Conservation (phyloP, 1,140 invertebrate genomes). For the Drosophila cardini region DNA sequence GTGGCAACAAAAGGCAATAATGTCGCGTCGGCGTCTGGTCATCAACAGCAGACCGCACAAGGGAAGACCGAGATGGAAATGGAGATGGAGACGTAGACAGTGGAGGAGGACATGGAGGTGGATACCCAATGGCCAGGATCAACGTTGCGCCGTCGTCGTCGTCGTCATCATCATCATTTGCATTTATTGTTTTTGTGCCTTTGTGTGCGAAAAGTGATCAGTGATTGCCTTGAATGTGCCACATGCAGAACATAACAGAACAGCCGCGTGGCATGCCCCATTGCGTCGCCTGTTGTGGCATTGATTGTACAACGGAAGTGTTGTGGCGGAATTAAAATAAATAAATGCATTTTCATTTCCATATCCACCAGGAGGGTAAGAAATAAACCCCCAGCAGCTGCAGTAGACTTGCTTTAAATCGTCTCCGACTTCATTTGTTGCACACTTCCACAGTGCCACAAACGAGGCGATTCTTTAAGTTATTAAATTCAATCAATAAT, state of each 20-base stretch:
- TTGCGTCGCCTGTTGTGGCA: constrained; percentile 73
- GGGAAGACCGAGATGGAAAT: not conserved
- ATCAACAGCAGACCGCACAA: constrained; percentile 15
- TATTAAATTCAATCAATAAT: constrained; percentile 4
- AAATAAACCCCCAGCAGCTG: constrained; percentile 17
- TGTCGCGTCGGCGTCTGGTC: constrained; percentile 59
- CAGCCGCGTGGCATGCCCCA: constrained; percentile 47
- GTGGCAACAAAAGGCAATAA: constrained; percentile 53
- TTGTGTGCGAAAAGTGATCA: constrained; percentile 79
- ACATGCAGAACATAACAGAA: not conserved
- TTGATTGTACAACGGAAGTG: constrained; percentile 81
- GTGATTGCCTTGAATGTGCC: constrained; percentile 72
- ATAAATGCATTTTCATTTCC: constrained; percentile 71
- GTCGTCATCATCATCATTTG: constrained; percentile 68
- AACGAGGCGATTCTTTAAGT: constrained; percentile 47
- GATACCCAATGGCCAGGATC: constrained; percentile 3
- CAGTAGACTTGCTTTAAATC: constrained; percentile 3
- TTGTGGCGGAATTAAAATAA: constrained; percentile 84
- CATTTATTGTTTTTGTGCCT: constrained; percentile 80
- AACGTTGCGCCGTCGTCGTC: constrained; percentile 6
- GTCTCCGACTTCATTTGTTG: constrained; percentile 69
- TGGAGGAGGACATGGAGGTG: constrained; percentile 1
- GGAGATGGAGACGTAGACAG: not conserved
- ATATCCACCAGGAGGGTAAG: constrained; percentile 54
- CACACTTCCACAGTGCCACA: constrained; percentile 65